Evolutionary conservation across 2,888 invertebrate genomes (phyloP).

Genomic region (Labia minor): DNA sequence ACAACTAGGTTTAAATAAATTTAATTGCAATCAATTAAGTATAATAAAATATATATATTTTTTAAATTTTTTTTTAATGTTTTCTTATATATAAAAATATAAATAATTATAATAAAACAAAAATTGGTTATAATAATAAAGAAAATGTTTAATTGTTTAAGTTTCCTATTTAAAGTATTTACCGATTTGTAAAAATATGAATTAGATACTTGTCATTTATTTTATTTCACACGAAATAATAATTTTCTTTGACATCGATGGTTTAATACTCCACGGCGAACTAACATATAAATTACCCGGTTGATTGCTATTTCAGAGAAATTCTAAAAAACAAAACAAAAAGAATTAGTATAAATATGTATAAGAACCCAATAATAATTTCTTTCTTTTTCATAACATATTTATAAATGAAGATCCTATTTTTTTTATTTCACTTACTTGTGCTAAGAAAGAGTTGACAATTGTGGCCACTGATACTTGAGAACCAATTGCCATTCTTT

Average conservation of each 20-base stretch:
- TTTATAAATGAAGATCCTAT: neutral
- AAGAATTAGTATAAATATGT: constrained; percentile 14
- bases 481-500: constrained; percentile 88
- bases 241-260: constrained; percentile 94
- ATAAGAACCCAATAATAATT: neutral
- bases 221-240: constrained; percentile 79
- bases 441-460: constrained; percentile 62
- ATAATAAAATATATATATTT: too few species aligned
- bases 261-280: constrained; percentile 89
- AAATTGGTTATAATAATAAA: constrained; percentile 14
- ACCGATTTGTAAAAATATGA: too few species aligned
- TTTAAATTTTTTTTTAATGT: constrained; percentile 14
- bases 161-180: too few species aligned
- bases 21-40: too few species aligned
- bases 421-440: too few species aligned
- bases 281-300: constrained; percentile 90
- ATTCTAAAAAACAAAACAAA: constrained; percentile 43
- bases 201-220: too few species aligned
- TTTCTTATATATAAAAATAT: neutral
- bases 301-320: constrained; percentile 76
- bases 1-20: too few species aligned
- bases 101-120: neutral
- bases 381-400: neutral
- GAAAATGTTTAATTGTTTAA: constrained; percentile 14
- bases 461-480: constrained; percentile 92